Evolutionary conservation across 2,888 invertebrate species (phyloP).

Genomic region (Trilocha varians): DNA sequence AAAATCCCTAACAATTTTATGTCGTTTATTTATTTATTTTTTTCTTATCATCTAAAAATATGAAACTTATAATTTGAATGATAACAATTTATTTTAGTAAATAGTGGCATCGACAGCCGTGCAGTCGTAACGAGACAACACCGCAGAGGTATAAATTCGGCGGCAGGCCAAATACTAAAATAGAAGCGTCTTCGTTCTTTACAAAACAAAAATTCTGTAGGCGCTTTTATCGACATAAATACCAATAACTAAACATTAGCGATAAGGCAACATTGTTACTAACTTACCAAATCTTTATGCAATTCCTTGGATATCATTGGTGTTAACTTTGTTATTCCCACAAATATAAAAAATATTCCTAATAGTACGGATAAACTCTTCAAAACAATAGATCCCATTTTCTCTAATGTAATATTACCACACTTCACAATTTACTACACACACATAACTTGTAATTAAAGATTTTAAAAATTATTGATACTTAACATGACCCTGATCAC

Average conservation of each 20-base stretch:
- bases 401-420: no score
- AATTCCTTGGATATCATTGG: constrained; percentile 94
- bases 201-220: constrained; percentile 49
- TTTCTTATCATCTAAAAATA: not conserved
- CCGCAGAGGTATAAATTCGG: constrained; percentile 52
- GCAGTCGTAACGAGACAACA: constrained; percentile 49
- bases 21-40: no score
- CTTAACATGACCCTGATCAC: no score
- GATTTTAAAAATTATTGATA: not conserved
- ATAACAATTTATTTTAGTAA: not conserved
- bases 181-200: constrained; percentile 59
- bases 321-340: constrained; percentile 93
- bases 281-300: constrained; percentile 94
- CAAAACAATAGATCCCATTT: constrained; percentile 82
- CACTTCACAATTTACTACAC: constrained; percentile 24
- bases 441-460: constrained; percentile 11
- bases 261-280: constrained; percentile 6
- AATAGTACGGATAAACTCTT: constrained; percentile 92
- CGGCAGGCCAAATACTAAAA: constrained; percentile 70
- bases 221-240: constrained; percentile 52
- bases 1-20: no score
- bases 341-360: constrained; percentile 95
- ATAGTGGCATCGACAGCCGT: constrained; percentile 16
- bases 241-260: not conserved
- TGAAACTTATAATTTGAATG: not conserved